These are phyloP conservation scores for Noctua pronuba DNA, from an alignment of 2,888 invertebrate species.

Conservation along the genomic window DNA sequence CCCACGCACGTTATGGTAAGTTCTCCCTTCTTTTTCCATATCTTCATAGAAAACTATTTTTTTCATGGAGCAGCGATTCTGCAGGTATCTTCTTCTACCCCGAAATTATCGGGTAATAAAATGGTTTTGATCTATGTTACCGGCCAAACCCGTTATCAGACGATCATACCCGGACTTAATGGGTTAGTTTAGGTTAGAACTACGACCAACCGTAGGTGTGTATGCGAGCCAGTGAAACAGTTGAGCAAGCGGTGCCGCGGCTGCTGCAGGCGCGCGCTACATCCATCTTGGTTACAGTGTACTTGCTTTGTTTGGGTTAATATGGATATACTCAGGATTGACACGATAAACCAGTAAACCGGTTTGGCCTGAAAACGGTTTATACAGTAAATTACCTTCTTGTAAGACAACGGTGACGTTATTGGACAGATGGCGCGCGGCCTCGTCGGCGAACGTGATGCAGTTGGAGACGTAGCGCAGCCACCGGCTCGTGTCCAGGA, in stretches of 20 bases:
- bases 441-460: conserved; percentile 93
- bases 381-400: conserved; percentile 94
- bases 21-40: not conserved
- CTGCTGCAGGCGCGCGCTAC: too few relatives aligned
- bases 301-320: not conserved
- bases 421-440: conserved; percentile 91
- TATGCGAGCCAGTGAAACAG: too few relatives aligned
- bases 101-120: too few relatives aligned
- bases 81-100: not conserved
- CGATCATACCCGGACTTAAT: not conserved
- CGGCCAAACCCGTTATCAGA: too few relatives aligned
- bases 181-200: not conserved
- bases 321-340: not conserved
- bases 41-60: not conserved
- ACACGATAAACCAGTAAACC: not conserved
- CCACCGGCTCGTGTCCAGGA: conserved; percentile 96
- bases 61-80: not conserved
- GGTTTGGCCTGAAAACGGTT: not conserved
- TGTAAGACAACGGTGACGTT: conserved; percentile 95
- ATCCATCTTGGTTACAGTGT: not conserved
- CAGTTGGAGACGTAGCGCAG: conserved; percentile 94
- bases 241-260: too few relatives aligned
- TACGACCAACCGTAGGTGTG: not conserved
- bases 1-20: not conserved
- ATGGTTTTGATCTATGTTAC: too few relatives aligned